phyloP scores from a whole-genome alignment of 2,888 invertebrate genomes.

The Dorcus parallelipipedus region DNA sequence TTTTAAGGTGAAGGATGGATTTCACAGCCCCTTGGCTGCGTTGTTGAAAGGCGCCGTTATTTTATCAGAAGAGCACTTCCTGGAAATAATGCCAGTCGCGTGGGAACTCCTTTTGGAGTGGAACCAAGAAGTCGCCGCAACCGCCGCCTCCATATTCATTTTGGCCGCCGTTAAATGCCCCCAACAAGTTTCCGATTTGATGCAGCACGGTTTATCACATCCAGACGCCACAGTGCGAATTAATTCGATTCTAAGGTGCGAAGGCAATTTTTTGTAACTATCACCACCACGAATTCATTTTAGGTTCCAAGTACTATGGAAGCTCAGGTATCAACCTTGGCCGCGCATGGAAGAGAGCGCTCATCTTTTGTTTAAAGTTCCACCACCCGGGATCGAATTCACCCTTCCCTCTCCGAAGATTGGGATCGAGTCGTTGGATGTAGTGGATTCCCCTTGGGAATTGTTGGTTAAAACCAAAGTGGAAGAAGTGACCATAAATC shows the following conservation, averaged over 20 bases:
- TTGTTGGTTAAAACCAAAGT: slow-evolving; percentile 97
- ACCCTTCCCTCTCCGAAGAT: slow-evolving; percentile 98
- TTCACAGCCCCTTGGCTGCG: slow-evolving; percentile 84
- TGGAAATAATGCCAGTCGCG: slow-evolving; percentile 85
- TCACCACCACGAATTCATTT: background rate
- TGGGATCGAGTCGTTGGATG: slow-evolving; percentile 89
- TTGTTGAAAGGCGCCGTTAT: slow-evolving; percentile 88
- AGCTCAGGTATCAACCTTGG: slow-evolving; percentile 97
- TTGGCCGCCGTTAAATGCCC: slow-evolving; percentile 91
- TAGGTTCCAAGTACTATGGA: slow-evolving; percentile 93
- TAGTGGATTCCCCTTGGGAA: slow-evolving; percentile 99
- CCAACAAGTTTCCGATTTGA: slow-evolving; percentile 81
- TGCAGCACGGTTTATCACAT: slow-evolving; percentile 85
- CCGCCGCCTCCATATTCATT: slow-evolving; percentile 87
- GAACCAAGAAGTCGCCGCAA: slow-evolving; percentile 82
- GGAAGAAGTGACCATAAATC: slow-evolving; percentile 97
- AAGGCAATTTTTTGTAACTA: background rate
- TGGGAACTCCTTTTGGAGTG: slow-evolving; percentile 94
- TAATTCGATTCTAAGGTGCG: slow-evolving; percentile 73
- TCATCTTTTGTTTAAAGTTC: slow-evolving; percentile 93
- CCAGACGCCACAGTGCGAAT: slow-evolving; percentile 78
- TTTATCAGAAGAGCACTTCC: slow-evolving; percentile 81
- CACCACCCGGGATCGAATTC: slow-evolving; percentile 98
- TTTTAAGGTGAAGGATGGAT: slow-evolving; percentile 76
- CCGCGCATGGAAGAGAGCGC: slow-evolving; percentile 99